Evolutionary conservation across 2,113 vertebrate genomes (phyloP).

Genomic region (Cygnus atratus): DNA sequence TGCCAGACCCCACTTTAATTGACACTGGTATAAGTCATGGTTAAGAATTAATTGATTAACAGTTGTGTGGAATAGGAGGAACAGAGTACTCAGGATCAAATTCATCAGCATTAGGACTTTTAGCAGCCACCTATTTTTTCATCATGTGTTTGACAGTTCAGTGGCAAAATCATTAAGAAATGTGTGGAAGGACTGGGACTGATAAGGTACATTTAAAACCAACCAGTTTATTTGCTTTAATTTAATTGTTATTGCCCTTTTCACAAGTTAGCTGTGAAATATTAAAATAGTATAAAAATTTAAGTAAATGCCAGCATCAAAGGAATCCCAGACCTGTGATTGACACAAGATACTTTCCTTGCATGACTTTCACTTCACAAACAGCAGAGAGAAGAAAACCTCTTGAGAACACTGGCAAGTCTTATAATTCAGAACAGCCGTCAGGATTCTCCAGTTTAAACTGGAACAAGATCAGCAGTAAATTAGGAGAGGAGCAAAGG

Average conservation of each 20-base stretch:
- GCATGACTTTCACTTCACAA: neutral
- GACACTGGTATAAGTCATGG: neutral
- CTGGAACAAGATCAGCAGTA: constrained; percentile 5
- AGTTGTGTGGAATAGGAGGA: neutral
- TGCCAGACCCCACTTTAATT: neutral
- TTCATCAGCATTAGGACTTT: neutral
- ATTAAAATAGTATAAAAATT: constrained; percentile 42
- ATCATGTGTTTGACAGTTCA: neutral
- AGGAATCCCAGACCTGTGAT: neutral
- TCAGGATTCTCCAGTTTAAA: constrained; percentile 17
- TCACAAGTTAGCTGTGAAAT: constrained; percentile 26
- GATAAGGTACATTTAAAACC: constrained; percentile 27
- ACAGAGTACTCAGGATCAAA: neutral
- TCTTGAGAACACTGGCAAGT: constrained; percentile 2
- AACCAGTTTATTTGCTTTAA: constrained; percentile 40
- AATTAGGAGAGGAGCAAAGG: constrained; percentile 32
- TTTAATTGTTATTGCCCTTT: constrained; percentile 40
- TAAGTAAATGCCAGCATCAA: constrained; percentile 45
- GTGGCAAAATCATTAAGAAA: constrained; percentile 8
- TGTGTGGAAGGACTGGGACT: neutral
- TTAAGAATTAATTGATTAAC: neutral
- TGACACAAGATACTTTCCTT: constrained; percentile 22
- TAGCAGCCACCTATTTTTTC: constrained; percentile 4
- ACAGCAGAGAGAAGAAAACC: constrained; percentile 40
- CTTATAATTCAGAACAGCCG: constrained; percentile 29